phyloP scores from a whole-genome alignment of 2,888 invertebrate species.

The Fragum fragum region DNA sequence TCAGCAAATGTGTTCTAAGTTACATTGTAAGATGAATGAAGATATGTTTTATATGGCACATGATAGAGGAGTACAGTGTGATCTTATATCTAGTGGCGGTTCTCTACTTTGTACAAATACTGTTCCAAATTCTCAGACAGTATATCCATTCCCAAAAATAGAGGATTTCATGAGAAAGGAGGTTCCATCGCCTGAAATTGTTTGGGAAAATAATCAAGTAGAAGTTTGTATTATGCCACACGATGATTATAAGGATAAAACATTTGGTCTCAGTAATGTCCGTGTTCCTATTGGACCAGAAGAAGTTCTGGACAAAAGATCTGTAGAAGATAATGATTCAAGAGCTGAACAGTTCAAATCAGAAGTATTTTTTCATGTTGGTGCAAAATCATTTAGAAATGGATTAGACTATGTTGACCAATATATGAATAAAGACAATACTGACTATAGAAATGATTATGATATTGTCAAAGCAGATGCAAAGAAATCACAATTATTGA shows the following conservation, averaged over 20 bases:
- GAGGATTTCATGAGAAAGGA: no score
- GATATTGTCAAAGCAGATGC: neutral
- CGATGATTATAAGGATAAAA: no score
- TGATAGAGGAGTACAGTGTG: slow-evolving; percentile 72
- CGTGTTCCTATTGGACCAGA: no score
- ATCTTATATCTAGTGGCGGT: neutral
- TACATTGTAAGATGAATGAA: slow-evolving; percentile 43
- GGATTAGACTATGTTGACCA: neutral
- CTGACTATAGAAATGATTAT: neutral
- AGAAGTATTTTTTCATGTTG: neutral
- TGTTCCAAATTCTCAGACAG: no score
- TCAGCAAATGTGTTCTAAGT: slow-evolving; percentile 48
- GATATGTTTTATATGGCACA: slow-evolving; percentile 65
- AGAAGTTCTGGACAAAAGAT: no score
- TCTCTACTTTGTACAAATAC: no score
- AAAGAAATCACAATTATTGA: neutral
- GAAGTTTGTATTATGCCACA: no score
- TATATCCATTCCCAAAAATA: no score
- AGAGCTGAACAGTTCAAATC: neutral
- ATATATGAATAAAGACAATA: neutral
- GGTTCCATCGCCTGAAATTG: no score
- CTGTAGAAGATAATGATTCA: no score
- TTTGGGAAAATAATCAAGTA: no score
- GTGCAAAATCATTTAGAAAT: neutral
- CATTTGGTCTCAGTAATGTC: no score